These are phyloP conservation scores for Eretmocerus hayati DNA, from an alignment of 2,888 invertebrate species.

Conservation along the genomic window DNA sequence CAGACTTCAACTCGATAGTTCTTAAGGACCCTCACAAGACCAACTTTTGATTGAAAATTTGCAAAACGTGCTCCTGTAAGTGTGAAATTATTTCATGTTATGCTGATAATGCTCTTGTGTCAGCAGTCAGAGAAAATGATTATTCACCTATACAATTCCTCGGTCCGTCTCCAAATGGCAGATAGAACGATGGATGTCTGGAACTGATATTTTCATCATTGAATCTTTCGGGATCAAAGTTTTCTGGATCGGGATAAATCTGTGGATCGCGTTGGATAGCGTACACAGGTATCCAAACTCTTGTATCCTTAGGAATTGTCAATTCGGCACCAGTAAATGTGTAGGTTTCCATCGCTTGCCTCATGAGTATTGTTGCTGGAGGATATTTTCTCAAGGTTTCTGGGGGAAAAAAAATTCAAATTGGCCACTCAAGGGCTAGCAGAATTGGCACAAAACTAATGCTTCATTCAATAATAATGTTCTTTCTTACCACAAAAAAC, in stretches of 20 bases:
- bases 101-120: neutral
- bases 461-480: neutral
- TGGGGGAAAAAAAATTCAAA: slow-evolving; percentile 8
- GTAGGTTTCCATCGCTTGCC: slow-evolving; percentile 33
- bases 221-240: slow-evolving; percentile 34
- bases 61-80: slow-evolving; percentile 34
- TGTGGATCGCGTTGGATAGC: slow-evolving; percentile 31
- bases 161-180: slow-evolving; percentile 31
- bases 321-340: slow-evolving; percentile 29
- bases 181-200: slow-evolving; percentile 28
- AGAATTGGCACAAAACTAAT: neutral
- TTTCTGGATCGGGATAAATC: slow-evolving; percentile 30
- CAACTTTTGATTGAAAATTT: slow-evolving; percentile 40
- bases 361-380: slow-evolving; percentile 36
- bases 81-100: neutral
- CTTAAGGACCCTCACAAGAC: slow-evolving; percentile 34
- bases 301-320: slow-evolving; percentile 25
- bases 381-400: slow-evolving; percentile 44
- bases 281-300: slow-evolving; percentile 26
- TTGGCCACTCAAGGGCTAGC: neutral
- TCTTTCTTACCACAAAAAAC: slow-evolving; percentile 27
- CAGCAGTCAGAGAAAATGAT: neutral
- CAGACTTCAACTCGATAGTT: slow-evolving; percentile 38
- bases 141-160: slow-evolving; percentile 32
- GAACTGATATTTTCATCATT: slow-evolving; percentile 18